Base-by-base conservation (phyloP, 2,113 vertebrate genomes). In the Formicarius rufipectus region DNA sequence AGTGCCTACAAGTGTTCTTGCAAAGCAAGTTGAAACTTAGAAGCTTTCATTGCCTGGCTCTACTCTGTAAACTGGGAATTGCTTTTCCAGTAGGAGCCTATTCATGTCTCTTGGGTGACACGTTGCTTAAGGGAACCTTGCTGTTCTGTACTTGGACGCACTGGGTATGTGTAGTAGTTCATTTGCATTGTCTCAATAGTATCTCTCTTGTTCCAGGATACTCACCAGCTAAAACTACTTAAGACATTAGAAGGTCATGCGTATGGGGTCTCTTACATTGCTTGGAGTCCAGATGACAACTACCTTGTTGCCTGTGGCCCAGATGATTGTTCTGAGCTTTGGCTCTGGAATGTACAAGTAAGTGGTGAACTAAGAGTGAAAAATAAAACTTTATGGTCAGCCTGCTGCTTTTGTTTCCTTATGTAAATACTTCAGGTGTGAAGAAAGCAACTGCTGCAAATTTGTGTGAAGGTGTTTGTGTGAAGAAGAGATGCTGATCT, bases 291-390 rank as follows among this genome's bases (percentile, higher is more conserved):
- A 5, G 99, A 99, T 89, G 99, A 99, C 97, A 98, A 97, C 87
- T 99, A 99, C 63, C 98, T 99, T 96, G 99, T 99, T 96, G 99
- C 99, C 68, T 99, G 99, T 92, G 99, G 99, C 81, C 99, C 99
- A 37, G 99, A 99, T 93, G 99, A 99, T 98, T 99, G 99, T 97
- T 99, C 99, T 66, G 99, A 99, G 96, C 98, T 99, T 90, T 99
- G 99, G 99, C 99, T 99, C 72, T 99, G 99, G 99, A 99, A 99
- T 88, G 98, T 99, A 89, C 99, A 99, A 98, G 99, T 99, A 97
- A 98, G 97, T 67, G 83, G 28, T 72, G 59, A n/a, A 62, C 76
- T 80, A 44, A 68, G 58, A 82, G 10, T 47, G 6, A 13, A 76
- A 94, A 77, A 56, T 8, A 75, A 49, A 82, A 45, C n/a, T n/a